Evolutionary conservation across 2,797 vertebrate species (phyloP).

Genomic region (Tangara arthus): DNA sequence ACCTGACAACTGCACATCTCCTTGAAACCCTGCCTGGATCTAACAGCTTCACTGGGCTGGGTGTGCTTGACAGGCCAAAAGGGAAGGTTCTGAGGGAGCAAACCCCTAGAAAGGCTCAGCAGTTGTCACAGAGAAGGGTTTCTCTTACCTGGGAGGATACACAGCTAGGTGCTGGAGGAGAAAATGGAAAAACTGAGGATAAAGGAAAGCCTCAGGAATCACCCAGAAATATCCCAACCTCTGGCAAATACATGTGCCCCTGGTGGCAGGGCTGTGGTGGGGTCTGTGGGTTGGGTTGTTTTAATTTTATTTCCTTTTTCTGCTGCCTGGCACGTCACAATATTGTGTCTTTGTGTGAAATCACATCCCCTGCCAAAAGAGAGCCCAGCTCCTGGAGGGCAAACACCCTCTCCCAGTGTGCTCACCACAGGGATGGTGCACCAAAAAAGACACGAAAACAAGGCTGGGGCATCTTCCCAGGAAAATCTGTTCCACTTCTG

Average conservation of each 20-base stretch:
- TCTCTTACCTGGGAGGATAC: not conserved
- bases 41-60: not conserved
- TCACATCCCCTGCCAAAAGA: not conserved
- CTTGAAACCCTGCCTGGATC: not conserved
- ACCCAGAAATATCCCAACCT: not conserved
- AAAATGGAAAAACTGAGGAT: not conserved
- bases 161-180: not conserved
- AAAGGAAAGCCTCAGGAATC: not conserved
- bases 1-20: not conserved
- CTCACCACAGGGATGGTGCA: not conserved
- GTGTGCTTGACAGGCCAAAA: not conserved
- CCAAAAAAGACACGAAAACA: not conserved
- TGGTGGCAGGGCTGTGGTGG: not conserved
- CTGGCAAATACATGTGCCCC: not conserved
- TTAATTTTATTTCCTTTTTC: not conserved
- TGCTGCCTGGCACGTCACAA: not conserved
- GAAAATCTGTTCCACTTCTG: not conserved
- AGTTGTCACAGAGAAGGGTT: not conserved
- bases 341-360: not conserved
- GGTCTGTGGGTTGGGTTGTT: not conserved
- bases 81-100: not conserved
- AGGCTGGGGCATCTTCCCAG: not conserved
- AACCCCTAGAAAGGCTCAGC: not conserved
- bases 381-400: not conserved
- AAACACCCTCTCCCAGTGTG: not conserved